A percentile compares a stretch with the other conserved stretches of the same genome.
Conservation (phyloP, 2,113 vertebrate genomes). For the Columba janthina region DNA sequence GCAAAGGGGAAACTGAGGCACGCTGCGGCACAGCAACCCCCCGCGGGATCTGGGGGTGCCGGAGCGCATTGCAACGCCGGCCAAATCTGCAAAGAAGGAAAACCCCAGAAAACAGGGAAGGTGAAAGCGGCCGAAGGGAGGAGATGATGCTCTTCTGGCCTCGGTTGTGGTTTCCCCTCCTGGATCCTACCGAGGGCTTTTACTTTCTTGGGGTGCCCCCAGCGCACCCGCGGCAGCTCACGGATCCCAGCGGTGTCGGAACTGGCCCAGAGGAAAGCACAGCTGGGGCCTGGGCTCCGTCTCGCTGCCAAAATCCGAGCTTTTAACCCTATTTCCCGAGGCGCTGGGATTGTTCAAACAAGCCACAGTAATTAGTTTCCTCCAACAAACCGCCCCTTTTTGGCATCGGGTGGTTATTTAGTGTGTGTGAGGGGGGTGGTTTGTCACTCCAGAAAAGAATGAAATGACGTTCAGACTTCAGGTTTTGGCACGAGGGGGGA, state of each 20-base stretch:
- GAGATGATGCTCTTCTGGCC: background rate
- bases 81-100: background rate
- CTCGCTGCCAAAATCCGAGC: slow-evolving; percentile 12
- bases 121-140: background rate
- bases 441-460: background rate
- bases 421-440: background rate
- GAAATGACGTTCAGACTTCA: background rate
- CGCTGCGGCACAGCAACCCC: fast-evolving
- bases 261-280: slow-evolving; percentile 16
- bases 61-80: fast-evolving
- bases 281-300: background rate
- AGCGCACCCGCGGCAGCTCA: background rate
- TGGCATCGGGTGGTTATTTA: background rate
- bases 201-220: background rate
- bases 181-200: background rate
- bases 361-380: slow-evolving; percentile 43
- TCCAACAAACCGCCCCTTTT: background rate
- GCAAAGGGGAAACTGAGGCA: background rate
- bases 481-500: background rate
- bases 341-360: slow-evolving; percentile 41
- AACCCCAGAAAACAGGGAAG: background rate
- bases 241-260: background rate
- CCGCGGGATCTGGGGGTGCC: fast-evolving
- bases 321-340: slow-evolving; percentile 36
- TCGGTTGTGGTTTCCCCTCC: background rate